A percentile compares a stretch with the other conserved stretches of the same genome.
Evolutionary conservation across 2,113 vertebrate species (phyloP).

Genomic region (Dromiciops gliroides): DNA sequence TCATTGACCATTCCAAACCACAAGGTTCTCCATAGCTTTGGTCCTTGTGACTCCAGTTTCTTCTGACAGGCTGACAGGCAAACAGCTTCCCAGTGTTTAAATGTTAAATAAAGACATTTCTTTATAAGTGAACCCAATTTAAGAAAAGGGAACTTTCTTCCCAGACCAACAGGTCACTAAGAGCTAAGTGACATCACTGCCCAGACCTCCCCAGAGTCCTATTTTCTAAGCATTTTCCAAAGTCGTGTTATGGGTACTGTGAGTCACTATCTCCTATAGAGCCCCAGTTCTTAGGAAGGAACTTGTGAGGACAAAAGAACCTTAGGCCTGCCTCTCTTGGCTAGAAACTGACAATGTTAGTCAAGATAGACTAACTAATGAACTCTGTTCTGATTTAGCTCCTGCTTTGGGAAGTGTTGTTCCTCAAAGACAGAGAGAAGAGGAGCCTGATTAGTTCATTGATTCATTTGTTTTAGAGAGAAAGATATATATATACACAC

Average conservation of each 20-base stretch:
- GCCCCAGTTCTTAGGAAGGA: background rate
- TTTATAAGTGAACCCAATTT: slow-evolving; percentile 18
- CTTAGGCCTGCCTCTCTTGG: background rate
- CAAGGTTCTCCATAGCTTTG: background rate
- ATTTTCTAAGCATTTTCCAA: slow-evolving; percentile 51
- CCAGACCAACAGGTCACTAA: slow-evolving; percentile 48
- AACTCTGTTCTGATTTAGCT: background rate
- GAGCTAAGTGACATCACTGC: slow-evolving; percentile 43
- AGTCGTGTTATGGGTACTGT: slow-evolving; percentile 49
- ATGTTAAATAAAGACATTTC: slow-evolving; percentile 14
- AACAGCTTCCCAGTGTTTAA: slow-evolving; percentile 23
- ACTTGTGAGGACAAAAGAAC: background rate
- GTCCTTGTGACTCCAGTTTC: background rate
- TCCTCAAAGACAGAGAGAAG: background rate
- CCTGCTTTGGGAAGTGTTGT: background rate
- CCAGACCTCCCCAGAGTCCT: slow-evolving; percentile 41
- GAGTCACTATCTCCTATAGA: slow-evolving; percentile 41
- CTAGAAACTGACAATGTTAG: background rate
- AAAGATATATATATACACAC: too few species aligned
- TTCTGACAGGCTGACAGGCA: background rate
- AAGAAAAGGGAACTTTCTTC: slow-evolving; percentile 63
- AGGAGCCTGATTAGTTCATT: background rate
- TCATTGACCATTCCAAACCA: background rate
- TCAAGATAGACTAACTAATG: background rate
- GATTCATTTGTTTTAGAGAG: too few species aligned